Conservation (phyloP, 2,888 invertebrate species). For the Rhagonycha lutea region DNA sequence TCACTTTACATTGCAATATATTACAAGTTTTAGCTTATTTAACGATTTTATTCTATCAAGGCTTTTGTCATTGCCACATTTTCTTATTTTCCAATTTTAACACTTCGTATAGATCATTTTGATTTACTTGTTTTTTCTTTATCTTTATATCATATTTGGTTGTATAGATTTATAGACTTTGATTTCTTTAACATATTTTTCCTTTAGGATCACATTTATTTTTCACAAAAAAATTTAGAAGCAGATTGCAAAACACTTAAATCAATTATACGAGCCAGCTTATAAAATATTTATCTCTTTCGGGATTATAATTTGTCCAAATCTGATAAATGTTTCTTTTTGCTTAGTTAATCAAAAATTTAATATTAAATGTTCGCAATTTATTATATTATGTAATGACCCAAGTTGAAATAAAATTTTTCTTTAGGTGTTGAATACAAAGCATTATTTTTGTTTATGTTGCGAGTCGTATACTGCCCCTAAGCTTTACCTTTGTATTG, state of each 20-base stretch:
- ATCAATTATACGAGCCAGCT: neutral
- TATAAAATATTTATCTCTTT: neutral
- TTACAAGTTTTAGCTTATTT: conserved; percentile 5
- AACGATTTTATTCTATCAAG: neutral
- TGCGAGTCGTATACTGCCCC: neutral
- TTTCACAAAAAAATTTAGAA: neutral
- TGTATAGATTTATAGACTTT: neutral
- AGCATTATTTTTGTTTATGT: neutral
- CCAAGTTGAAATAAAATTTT: neutral
- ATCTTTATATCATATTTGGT: neutral
- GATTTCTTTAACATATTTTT: neutral
- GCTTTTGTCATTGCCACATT: conserved; percentile 3
- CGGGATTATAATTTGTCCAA: neutral
- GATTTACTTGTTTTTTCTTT: neutral
- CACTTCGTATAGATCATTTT: neutral
- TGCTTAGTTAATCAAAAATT: neutral
- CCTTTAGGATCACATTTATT: neutral
- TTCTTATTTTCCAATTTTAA: conserved; percentile 1
- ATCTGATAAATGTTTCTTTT: neutral
- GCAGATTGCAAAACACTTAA: neutral
- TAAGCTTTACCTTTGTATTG: neutral
- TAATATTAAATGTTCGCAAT: neutral
- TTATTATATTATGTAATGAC: neutral
- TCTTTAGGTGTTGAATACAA: neutral
- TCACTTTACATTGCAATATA: conserved; percentile 1